phyloP scores from a whole-genome alignment of 37 sponge, comb jelly and placozoan genomes.

The Spongilla lacustris region DNA sequence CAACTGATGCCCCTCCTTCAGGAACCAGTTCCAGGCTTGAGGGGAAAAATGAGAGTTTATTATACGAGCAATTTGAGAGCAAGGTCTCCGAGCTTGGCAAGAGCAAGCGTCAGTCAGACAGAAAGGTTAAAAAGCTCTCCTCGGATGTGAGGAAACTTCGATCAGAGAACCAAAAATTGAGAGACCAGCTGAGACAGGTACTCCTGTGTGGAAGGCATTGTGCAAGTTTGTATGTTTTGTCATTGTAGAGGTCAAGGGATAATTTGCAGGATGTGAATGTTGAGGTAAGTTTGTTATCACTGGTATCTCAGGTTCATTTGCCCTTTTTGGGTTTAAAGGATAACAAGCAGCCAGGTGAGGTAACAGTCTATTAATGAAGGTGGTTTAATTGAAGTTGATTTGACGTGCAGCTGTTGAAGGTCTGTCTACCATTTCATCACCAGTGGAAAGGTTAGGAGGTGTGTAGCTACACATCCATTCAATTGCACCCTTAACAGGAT shows the following conservation, averaged over 20 bases:
- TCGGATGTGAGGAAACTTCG: background rate
- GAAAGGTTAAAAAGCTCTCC: background rate
- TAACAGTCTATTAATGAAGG: background rate
- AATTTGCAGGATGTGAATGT: background rate
- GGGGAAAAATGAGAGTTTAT: background rate
- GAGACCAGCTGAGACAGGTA: background rate
- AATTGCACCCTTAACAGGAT: background rate
- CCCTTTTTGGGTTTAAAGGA: background rate
- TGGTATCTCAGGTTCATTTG: background rate
- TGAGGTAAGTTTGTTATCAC: background rate
- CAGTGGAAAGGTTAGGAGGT: background rate
- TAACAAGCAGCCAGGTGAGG: background rate
- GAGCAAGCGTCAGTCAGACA: background rate
- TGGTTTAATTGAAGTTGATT: too few species aligned
- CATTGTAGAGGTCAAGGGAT: background rate
- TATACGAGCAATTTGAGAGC: background rate
- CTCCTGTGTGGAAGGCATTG: background rate
- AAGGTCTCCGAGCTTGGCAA: background rate
- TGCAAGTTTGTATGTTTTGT: background rate
- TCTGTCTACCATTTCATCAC: too few species aligned
- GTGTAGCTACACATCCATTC: background rate
- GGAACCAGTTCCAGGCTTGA: background rate
- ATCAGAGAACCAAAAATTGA: background rate
- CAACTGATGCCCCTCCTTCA: background rate
- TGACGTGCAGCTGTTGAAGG: too few species aligned